phyloP scores from a whole-genome alignment of 2,888 invertebrate species.

The Brassicogethes aeneus region DNA sequence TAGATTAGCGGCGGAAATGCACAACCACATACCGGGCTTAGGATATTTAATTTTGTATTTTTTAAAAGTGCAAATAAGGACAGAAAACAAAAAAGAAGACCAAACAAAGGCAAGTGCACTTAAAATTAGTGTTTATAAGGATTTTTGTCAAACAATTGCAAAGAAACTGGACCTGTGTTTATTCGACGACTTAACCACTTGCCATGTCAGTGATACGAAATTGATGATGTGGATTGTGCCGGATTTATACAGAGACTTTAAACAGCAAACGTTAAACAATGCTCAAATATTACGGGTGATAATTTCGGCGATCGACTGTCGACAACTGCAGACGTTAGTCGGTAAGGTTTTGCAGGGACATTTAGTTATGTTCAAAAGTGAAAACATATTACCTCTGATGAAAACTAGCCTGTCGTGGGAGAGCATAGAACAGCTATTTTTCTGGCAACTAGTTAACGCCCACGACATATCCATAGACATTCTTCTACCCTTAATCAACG shows the following conservation, averaged over 20 bases:
- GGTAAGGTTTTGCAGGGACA: conserved; percentile 87
- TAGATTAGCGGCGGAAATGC: conserved; percentile 72
- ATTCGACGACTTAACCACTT: conserved; percentile 74
- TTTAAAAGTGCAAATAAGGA: conserved; percentile 65
- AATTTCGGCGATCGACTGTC: conserved; percentile 82
- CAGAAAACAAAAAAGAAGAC: conserved; percentile 45
- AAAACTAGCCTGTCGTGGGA: conserved; percentile 89
- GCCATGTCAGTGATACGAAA: conserved; percentile 82
- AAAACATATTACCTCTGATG: conserved; percentile 64
- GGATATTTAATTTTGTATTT: conserved; percentile 87
- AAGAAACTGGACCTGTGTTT: conserved; percentile 66
- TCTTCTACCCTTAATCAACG: conserved; percentile 69
- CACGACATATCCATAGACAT: conserved; percentile 91
- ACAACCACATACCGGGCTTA: conserved; percentile 57
- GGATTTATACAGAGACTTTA: conserved; percentile 85
- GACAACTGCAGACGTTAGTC: conserved; percentile 82
- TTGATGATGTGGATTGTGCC: conserved; percentile 89
- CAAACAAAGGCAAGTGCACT: conserved; percentile 49
- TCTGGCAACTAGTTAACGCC: conserved; percentile 93
- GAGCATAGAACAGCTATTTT: conserved; percentile 92
- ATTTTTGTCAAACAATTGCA: conserved; percentile 72
- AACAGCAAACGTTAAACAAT: conserved; percentile 79
- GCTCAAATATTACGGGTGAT: conserved; percentile 80
- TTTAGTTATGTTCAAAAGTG: conserved; percentile 71
- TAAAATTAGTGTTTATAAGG: conserved; percentile 79